phyloP scores from a whole-genome alignment of 1,140 invertebrate species.

The Camponotus floridanus region DNA sequence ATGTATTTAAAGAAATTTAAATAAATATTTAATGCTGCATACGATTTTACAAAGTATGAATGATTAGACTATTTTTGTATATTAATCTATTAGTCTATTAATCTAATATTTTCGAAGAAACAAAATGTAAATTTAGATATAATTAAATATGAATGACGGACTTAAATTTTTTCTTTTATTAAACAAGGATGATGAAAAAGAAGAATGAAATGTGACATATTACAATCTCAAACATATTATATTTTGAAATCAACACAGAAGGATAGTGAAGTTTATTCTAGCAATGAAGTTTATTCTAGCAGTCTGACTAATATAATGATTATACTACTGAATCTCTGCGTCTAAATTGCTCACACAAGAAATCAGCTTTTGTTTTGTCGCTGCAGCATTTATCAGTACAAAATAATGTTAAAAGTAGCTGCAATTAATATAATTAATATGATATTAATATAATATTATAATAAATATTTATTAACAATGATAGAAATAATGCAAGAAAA shows the following conservation, averaged over 20 bases:
- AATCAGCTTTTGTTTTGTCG: background rate
- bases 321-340: slow-evolving; percentile 12
- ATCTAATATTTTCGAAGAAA: background rate
- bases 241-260: background rate
- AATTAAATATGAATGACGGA: background rate
- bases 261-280: background rate
- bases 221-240: background rate
- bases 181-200: background rate
- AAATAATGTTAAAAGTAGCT: slow-evolving; percentile 1
- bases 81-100: background rate
- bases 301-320: slow-evolving; percentile 18
- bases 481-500: background rate
- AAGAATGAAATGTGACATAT: background rate
- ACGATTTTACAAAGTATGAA: background rate
- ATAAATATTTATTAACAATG: background rate
- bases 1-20: slow-evolving; percentile 11
- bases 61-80: too few species aligned
- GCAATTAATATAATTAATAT: slow-evolving; percentile 20
- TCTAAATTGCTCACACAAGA: background rate
- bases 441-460: too few species aligned
- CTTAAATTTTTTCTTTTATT: background rate
- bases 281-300: background rate
- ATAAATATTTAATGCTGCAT: background rate
- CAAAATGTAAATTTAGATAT: background rate
- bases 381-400: background rate